A percentile compares a stretch with the other conserved stretches of the same genome.
These are phyloP conservation scores for Nasonia oneida DNA, from an alignment of 2,888 invertebrate species.

Conservation along the genomic window DNA sequence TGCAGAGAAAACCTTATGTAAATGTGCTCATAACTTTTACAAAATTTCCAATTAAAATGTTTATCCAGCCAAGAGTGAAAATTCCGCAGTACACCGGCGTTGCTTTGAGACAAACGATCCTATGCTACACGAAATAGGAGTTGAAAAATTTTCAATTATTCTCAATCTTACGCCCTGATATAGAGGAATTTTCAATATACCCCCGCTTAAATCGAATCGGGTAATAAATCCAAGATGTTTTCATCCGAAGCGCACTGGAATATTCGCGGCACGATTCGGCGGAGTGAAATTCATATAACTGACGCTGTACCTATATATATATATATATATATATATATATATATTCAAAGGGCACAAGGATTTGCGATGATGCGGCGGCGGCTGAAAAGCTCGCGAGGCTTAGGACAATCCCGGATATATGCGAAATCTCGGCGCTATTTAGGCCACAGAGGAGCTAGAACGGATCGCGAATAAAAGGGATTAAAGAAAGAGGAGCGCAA, in stretches of 20 bases:
- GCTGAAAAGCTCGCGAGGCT: neutral
- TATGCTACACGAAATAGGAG: no score
- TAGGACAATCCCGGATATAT: neutral
- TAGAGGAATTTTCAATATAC: conserved; percentile 23
- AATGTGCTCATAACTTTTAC: neutral
- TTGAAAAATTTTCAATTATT: neutral
- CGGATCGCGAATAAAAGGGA: neutral
- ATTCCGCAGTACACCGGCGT: neutral
- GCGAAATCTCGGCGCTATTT: conserved; percentile 3
- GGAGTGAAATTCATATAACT: conserved; percentile 24
- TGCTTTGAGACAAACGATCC: no score
- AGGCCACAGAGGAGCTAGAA: neutral
- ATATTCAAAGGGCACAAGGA: neutral
- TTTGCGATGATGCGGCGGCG: neutral
- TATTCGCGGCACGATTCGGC: conserved; percentile 19
- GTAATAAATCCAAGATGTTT: conserved; percentile 28
- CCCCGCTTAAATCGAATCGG: conserved; percentile 7
- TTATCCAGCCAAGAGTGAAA: neutral
- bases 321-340: no score
- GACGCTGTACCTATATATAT: neutral
- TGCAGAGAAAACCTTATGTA: neutral
- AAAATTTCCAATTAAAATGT: neutral
- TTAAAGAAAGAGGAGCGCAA: neutral
- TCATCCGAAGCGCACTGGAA: neutral
- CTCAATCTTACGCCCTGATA: neutral